Evolutionary conservation across 2,797 vertebrate genomes (phyloP), one percentile per base, ranked within the genome.

Genomic region (Cryptoprocta ferox): DNA sequence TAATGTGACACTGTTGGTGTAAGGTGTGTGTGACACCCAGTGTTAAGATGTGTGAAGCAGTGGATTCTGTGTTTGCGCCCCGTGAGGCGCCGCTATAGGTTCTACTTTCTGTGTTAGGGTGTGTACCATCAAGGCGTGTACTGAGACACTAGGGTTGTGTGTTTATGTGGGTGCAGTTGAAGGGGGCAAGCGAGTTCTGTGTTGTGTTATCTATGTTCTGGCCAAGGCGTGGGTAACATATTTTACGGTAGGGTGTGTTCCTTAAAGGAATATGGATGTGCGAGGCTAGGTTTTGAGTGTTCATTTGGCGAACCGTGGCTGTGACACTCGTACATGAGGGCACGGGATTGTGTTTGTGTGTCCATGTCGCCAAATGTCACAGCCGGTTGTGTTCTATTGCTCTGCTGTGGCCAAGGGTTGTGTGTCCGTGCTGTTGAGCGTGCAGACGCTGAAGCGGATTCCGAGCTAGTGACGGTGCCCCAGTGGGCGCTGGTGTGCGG

Each of bases 401-500:
- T 96, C 70, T 28, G 30, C 39, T 75, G 24, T 37, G 80, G 76
- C 89, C 91, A 76, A 19, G 82, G 95, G 80, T 66, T 81, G 75
- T 95, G 97, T 79, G 98, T 98, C 97, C 94, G 97, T 90, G 98
- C 83, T 97, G 91, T 87, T 82, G 91, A 85, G 61, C 76, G 39
- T 97, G 95, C 89, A 88, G 92, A 86, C 50, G 50, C 94, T 18
- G 59, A 96, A 84, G 91, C 91, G 70, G 89, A 93, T 97, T 97
- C 53, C 53, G 87, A 94, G 97, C 94, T 84, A 82, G 88, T 78
- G 95, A 90, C 59, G 83, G 96, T 86, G 97, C 95, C 97, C 96
- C 96, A 96, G 96, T 89, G 96, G 97, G 97, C 97, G 97, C 97
- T 96, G 95, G 95, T 96, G 98, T 97, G 94, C 96, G n/a, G 96